Evolutionary conservation across 2,113 vertebrate species (phyloP), one percentile per base, ranked within the genome.

Genomic region (Jaculus jaculus): DNA sequence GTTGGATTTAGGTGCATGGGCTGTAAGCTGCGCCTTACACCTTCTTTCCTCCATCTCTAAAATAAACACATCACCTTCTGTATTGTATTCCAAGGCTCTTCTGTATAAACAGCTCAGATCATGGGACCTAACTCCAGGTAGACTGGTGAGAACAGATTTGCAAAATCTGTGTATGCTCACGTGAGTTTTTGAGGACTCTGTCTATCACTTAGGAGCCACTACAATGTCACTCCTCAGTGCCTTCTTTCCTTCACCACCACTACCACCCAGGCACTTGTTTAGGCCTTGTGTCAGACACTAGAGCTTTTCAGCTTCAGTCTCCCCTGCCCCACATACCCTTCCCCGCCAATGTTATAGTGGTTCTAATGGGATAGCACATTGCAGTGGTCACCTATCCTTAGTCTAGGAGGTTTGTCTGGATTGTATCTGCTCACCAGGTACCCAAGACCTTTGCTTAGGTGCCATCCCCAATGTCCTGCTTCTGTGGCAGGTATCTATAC

Each of bases 401-500:
- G 42, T 16, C 37, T 32, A 4, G 13, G 10, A n/a, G 11, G 9
- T 37, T 21, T 1, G 9, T 37, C 17, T 1, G 4, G 11, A 17
- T 34, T 0, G 2, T 18, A 66, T 58, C 42, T 47, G 21, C 24
- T 47, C 58, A 28, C 20, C 15, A 32, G 71, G 63, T 83, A 54
- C 69, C 23, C 30, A 6, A n/a, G 3, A 3, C 42, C 37, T 17
- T 2, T 6, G 30, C 17, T 8, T n/a, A 2, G 7, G 18, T 7
- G 0, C 42, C 30, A 23, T 71, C 16, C 73, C 32, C 0, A 7
- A 37, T 5, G 20, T 5, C 75, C 51, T 18, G 2, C 74, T 34
- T 84, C 71, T 23, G 0, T 65, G 94, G 3, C 95, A 99, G 99
- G 99, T 99, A 60, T 99, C 99, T 34, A 99, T 99, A 97, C 99